Evolutionary conservation across 64 coral and sea anemone species (phyloP).

Genomic region (Astreopora myriophthalma): DNA sequence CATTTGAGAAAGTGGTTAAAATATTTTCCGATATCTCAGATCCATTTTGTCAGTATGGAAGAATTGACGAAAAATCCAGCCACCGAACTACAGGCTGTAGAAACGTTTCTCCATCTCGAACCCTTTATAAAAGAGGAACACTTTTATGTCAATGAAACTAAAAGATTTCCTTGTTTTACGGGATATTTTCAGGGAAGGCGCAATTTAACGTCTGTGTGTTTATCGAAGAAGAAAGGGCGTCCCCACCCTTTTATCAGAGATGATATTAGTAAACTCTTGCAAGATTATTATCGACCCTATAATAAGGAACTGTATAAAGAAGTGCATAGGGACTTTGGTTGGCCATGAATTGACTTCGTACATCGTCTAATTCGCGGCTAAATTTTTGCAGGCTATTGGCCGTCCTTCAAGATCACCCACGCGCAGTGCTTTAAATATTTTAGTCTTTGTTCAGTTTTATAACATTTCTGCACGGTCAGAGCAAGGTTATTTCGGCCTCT

Average conservation of each 20-base stretch:
- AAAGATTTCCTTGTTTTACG: slow-evolving; percentile 62
- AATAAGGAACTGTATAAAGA: slow-evolving; percentile 63
- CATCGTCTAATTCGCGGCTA: no score
- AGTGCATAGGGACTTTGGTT: slow-evolving; percentile 43
- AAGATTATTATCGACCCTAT: slow-evolving; percentile 54
- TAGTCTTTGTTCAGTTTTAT: no score
- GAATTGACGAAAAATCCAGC: slow-evolving; percentile 29
- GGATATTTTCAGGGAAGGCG: neutral
- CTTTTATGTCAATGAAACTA: slow-evolving; percentile 66
- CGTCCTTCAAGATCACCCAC: no score
- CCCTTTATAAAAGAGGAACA: slow-evolving; percentile 55
- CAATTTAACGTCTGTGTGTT: slow-evolving; percentile 1
- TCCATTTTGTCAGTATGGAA: slow-evolving; percentile 75
- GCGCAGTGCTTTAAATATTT: no score
- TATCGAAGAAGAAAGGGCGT: slow-evolving; percentile 47
- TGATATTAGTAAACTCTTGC: slow-evolving; percentile 30
- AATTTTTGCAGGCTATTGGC: no score
- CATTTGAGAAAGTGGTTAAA: slow-evolving; percentile 71
- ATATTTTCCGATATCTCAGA: slow-evolving; percentile 51
- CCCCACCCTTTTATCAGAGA: slow-evolving; percentile 11
- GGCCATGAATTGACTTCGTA: no score
- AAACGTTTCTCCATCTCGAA: slow-evolving; percentile 57
- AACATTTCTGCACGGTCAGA: no score
- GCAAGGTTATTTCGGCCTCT: no score
- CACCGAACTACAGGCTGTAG: slow-evolving; percentile 53